Conservation (phyloP, 1,140 invertebrate genomes). For the Solen grandis region DNA sequence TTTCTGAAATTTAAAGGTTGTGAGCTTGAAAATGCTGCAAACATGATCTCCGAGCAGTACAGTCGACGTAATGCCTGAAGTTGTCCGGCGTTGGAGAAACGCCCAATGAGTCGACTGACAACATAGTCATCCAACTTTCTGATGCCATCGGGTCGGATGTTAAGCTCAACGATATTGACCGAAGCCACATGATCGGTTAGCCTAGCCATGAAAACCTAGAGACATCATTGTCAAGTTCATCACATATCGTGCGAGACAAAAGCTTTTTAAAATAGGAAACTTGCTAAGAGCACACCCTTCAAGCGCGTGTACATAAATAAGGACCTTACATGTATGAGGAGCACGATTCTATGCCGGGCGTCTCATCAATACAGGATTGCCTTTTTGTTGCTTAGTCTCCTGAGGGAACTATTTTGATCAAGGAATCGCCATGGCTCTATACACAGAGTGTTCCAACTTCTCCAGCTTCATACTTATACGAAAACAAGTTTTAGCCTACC, state of each 20-base stretch:
- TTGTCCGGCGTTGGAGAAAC: neutral
- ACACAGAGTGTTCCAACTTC: no score
- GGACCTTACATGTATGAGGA: constrained; percentile 7
- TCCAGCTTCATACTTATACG: no score
- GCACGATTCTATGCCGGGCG: neutral
- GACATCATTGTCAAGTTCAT: constrained; percentile 81
- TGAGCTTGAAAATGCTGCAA: no score
- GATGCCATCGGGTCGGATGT: neutral
- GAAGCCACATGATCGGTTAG: constrained; percentile 1
- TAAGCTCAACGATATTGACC: neutral
- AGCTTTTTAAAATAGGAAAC: neutral
- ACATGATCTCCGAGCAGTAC: no score
- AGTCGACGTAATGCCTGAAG: neutral
- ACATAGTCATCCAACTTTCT: neutral
- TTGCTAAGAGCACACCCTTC: neutral
- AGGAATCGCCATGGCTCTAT: no score
- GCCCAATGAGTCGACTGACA: neutral
- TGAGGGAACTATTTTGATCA: no score
- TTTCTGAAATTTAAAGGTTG: no score
- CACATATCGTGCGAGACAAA: constrained; percentile 36
- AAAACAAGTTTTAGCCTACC: no score
- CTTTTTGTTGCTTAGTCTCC: no score
- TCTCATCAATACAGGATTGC: neutral
- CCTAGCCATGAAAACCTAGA: neutral
- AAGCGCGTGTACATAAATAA: constrained; percentile 1